Percentiles rank a stretch among this genome's conserved stretches.
Conservation (phyloP, 2,888 invertebrate genomes). For the Ennomos fuscantarius region DNA sequence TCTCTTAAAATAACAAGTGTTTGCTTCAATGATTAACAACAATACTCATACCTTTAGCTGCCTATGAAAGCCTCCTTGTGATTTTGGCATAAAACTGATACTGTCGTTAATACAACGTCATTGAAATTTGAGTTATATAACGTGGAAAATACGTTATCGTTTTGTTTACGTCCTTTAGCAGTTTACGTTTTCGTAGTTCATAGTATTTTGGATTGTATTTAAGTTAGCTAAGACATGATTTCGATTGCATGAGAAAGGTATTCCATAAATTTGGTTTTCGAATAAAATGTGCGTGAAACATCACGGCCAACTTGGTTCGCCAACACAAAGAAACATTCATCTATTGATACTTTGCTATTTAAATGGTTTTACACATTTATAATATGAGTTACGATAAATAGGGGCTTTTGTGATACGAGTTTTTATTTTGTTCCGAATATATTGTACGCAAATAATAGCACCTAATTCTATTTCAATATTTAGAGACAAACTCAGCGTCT, state of each 20-base stretch:
- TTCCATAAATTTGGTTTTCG: slow-evolving; percentile 59
- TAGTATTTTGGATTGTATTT: slow-evolving; percentile 35
- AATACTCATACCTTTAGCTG: slow-evolving; percentile 82
- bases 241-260: slow-evolving; percentile 31
- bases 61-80: slow-evolving; percentile 76
- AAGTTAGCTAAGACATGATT: slow-evolving; percentile 33
- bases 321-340: slow-evolving; percentile 80
- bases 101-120: slow-evolving; percentile 11
- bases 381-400: slow-evolving; percentile 83
- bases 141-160: slow-evolving; percentile 9
- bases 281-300: slow-evolving; percentile 82
- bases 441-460: slow-evolving; percentile 83
- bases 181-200: background rate
- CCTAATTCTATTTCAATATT: slow-evolving; percentile 81
- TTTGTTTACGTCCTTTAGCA: slow-evolving; percentile 14
- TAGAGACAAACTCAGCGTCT: slow-evolving; percentile 46
- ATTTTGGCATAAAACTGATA: slow-evolving; percentile 46
- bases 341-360: slow-evolving; percentile 82
- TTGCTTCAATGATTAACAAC: slow-evolving; percentile 85
- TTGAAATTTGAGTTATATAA: slow-evolving; percentile 20
- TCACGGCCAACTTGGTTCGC: slow-evolving; percentile 84
- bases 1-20: slow-evolving; percentile 86
- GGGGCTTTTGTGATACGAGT: slow-evolving; percentile 65
- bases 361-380: slow-evolving; percentile 85
- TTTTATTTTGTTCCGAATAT: slow-evolving; percentile 74